Percentiles rank a stretch among this genome's conserved stretches.
These are phyloP conservation scores for Margaritifera margaritifera DNA, from an alignment of 2,888 invertebrate species.

Conservation along the genomic window DNA sequence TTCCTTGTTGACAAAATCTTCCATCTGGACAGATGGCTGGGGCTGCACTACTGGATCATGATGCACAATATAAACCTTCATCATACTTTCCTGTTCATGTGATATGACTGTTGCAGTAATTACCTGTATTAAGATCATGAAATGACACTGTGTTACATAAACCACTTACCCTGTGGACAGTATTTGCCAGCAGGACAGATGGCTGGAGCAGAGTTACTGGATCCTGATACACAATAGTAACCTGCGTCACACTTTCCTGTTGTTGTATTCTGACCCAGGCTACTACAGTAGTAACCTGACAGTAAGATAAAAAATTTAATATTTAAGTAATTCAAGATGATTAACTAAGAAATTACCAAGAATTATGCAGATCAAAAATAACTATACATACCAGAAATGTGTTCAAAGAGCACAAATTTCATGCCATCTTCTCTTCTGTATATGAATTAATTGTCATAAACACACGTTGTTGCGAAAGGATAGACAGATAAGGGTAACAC, in stretches of 20 bases:
- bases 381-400: neutral
- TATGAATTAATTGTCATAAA: too few species aligned
- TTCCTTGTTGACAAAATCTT: constrained; percentile 58
- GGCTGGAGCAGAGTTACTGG: constrained; percentile 46
- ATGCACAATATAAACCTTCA: constrained; percentile 5
- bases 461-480: too few species aligned
- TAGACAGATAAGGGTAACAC: too few species aligned
- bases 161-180: constrained; percentile 60
- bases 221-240: constrained; percentile 66
- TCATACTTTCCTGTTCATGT: neutral
- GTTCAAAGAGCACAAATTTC: too few species aligned
- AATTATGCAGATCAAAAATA: neutral
- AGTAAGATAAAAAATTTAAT: too few species aligned
- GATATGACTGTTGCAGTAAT: too few species aligned
- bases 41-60: constrained; percentile 47
- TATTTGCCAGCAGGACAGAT: constrained; percentile 66
- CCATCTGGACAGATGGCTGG: constrained; percentile 58
- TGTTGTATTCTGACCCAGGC: constrained; percentile 54
- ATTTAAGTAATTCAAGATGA: neutral
- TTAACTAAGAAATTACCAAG: neutral
- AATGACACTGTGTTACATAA: too few species aligned
- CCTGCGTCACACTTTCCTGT: constrained; percentile 62
- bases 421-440: too few species aligned
- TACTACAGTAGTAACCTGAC: constrained; percentile 65
- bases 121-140: too few species aligned